Percentiles rank a stretch among this genome's conserved stretches.
Conservation (phyloP, 2,113 vertebrate species). For the Percopsis transmontana region DNA sequence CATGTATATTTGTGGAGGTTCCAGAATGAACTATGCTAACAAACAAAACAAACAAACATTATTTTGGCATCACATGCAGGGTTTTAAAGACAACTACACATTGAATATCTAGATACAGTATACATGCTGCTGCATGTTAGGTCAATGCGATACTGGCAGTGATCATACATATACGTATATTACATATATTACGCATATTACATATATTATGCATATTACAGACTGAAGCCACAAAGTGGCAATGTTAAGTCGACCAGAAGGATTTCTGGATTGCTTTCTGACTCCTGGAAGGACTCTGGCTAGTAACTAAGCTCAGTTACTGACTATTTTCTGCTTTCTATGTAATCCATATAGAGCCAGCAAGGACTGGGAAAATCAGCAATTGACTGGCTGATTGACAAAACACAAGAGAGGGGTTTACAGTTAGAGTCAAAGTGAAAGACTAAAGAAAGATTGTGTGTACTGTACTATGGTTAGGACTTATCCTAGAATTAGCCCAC, state of each 20-base stretch:
- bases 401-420: constrained; percentile 12
- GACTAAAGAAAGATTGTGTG: background rate
- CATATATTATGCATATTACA: background rate
- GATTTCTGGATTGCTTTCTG: background rate
- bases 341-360: constrained; percentile 13
- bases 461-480: background rate
- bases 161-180: background rate
- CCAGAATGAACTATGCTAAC: background rate
- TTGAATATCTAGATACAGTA: too few species aligned
- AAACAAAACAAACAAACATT: too few species aligned
- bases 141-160: background rate
- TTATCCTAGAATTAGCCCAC: background rate
- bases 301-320: constrained; percentile 14
- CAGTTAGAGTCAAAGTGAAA: background rate
- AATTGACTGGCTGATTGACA: constrained; percentile 10
- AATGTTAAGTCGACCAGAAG: background rate
- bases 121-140: too few species aligned
- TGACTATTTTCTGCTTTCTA: constrained; percentile 30
- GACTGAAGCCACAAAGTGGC: background rate
- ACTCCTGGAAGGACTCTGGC: background rate
- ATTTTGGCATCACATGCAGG: too few species aligned
- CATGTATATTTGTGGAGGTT: too few species aligned
- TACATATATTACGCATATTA: background rate
- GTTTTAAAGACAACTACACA: too few species aligned
- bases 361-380: constrained; percentile 4